Evolutionary conservation across 2,113 vertebrate species (phyloP), one percentile per base, ranked within the genome.

Genomic region (Hyperopisus bebe): DNA sequence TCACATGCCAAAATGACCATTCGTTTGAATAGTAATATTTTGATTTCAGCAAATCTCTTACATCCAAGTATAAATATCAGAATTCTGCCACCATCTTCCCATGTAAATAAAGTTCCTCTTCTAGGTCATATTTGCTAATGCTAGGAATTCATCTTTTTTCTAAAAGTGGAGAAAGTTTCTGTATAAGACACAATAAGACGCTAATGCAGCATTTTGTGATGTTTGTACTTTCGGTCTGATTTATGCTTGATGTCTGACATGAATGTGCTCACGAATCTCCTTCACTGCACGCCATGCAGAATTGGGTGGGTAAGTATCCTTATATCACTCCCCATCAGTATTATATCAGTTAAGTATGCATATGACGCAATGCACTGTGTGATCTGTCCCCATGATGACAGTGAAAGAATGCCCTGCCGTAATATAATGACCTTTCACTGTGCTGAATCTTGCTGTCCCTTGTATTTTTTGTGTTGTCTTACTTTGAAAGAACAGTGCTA

Each of bases 1-100:
- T 89, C 89, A 66, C 88, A 89, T 93, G 74, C 35, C 24, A 91
- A 93, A 90, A 91, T 55, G 89, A 88, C 91, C 46, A 87, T 93
- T 91, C 92, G 80, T 89, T 80, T 89, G 58, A 62, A 82, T 62
- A 74, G 15, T n/a, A 46, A 13, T 47, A 77, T 35, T 88, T 80
- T 42, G 31, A 80, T 80, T 80, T 80, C 74, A 42, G 17, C 15
- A 0, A 80, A 80, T 42, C 17, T 17, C 70, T 77, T 77, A 39
- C 11, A 77, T n/a, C 15, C 5, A 11, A 35, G 74, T 42, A 39
- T 80, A 11, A 35, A 42, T 80, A 42, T 77, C 35, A 77, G 35
- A 42, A 80, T 80, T 17, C 10, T 31, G 62, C n/a, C 31, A 70
- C 27, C n/a, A 13, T 70, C 62, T 70, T 70, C 10, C 31, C 62